Base-by-base conservation (phyloP, 2,797 vertebrate species). In the Pachyuromys duprasi region DNA sequence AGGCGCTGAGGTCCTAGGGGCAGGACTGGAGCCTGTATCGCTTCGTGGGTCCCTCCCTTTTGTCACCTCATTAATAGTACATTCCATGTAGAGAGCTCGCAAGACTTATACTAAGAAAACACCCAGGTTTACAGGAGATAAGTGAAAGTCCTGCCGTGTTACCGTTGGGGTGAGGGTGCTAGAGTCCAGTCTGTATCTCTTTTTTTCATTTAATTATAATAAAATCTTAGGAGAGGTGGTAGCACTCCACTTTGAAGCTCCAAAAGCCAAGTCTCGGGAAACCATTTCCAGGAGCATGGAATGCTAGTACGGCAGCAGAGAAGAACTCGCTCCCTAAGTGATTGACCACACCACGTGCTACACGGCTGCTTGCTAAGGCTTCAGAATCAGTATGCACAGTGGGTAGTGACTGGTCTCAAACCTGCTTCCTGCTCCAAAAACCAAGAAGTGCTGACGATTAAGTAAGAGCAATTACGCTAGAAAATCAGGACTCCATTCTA, bases 391-490 rank as follows among this genome's bases (percentile, higher is more conserved):
- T 62, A 78, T 57, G 42, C 17, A 53, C n/a, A 60, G 49, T 72
- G 8, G 15, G 53, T 55, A 83, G 60, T 79, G 90, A 87, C 26
- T 92, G 55, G 6, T 9, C 45, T 60, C n/a, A 3, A 72, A 22
- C 31, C 45, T 70, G 22, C 2, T 94, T 63, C 84, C 86, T 81
- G n/a, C 31, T 80, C 75, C 55, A 3, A 53, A 65, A 87, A 75
- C 63, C 63, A 96, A 55, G 79, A 91, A 81, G 36, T 76, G 82
- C 31, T 89, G 39, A 62, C 78, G 12, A 72, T 65, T 87, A 75
- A 94, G 57, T 91, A 81, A 63, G 57, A 93, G 39, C 74, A 90
- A 74, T 86, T 91, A 33, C 84, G 36, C 24, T 72, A 90, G 42
- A 8, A 92, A 87, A 86, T 57, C 5, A 91, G 26, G 67, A 42